These are phyloP conservation scores for Threskiornis aethiopicus DNA, from an alignment of 2,797 vertebrate genomes.

Conservation along the genomic window DNA sequence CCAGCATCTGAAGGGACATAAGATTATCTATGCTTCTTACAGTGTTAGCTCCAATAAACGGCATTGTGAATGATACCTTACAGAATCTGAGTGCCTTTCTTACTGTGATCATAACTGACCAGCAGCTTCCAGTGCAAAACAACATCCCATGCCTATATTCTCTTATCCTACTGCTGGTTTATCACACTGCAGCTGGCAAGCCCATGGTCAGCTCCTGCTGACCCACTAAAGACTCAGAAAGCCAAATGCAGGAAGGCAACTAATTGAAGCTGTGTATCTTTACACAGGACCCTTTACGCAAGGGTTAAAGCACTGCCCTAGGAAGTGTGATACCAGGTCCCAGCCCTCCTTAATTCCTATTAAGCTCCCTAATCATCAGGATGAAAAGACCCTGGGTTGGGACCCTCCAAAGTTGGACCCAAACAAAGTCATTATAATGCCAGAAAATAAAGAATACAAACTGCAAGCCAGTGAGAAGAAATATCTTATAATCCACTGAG, in stretches of 20 bases:
- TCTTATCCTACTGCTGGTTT: neutral
- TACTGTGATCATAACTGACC: neutral
- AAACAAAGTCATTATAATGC: neutral
- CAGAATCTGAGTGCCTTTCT: rapidly evolving
- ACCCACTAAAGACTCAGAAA: neutral
- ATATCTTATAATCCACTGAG: neutral
- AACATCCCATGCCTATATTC: neutral
- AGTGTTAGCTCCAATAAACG: neutral
- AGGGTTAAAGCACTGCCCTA: neutral
- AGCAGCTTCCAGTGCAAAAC: neutral
- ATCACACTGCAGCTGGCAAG: neutral
- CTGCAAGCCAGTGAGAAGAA: neutral
- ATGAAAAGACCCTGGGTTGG: neutral
- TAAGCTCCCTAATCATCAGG: neutral
- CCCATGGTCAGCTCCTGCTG: neutral
- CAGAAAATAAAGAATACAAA: neutral
- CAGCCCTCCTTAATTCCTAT: neutral
- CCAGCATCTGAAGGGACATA: neutral
- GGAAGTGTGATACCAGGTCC: neutral
- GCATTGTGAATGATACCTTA: neutral
- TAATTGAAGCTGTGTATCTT: neutral
- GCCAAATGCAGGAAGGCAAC: neutral
- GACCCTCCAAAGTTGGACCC: neutral
- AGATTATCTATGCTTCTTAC: neutral
- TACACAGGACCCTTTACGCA: neutral